Evolutionary conservation across 1,140 invertebrate species (phyloP), one percentile per base, ranked within the genome.

Genomic region (Drosophila takahashii): DNA sequence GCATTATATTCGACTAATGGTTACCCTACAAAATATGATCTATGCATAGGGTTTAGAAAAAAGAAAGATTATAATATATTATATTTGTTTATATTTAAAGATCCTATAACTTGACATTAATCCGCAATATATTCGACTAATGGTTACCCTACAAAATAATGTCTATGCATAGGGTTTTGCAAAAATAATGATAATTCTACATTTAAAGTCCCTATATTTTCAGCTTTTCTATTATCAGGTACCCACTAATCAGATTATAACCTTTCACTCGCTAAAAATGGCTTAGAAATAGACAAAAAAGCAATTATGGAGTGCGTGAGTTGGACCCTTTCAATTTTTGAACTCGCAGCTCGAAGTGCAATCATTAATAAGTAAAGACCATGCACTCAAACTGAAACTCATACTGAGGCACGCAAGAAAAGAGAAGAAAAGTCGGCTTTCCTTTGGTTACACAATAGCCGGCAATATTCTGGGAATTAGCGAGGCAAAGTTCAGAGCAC

Each of bases 401-500:
- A 32, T 32, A 53, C 34, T 22, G 15, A 29, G 6, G 4, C 59
- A 61, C 59, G 59, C 58, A 56, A 44, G 50, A 8, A 32, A 45
- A 26, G 8, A 10, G 27, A 42, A 18, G 10, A 54, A 54, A 47
- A 57, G 51, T 39, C 71, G 71, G 71, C 58, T 48, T 75, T 74
- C 58, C 36, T 72, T 74, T 50, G 39, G 41, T 34, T 45, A 18
- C 56, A 37, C 56, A 39, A 47, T 66, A 32, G 13, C 37, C 45
- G 45, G 45, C 29, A 48, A 44, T 65, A 29, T n/a, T 48, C 34
- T 48, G 15, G 50, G 51, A 70, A 70, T 70, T 74, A 74, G 70
- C 70, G 58, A 26, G 69, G 9, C 66, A 71, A 71, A 71, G 69
- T 74, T 74, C 67, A 73, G 34, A 67, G 36, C 41, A 32, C 42